Conservation (phyloP, 2,113 vertebrate genomes). For the Oryzias curvinotus region DNA sequence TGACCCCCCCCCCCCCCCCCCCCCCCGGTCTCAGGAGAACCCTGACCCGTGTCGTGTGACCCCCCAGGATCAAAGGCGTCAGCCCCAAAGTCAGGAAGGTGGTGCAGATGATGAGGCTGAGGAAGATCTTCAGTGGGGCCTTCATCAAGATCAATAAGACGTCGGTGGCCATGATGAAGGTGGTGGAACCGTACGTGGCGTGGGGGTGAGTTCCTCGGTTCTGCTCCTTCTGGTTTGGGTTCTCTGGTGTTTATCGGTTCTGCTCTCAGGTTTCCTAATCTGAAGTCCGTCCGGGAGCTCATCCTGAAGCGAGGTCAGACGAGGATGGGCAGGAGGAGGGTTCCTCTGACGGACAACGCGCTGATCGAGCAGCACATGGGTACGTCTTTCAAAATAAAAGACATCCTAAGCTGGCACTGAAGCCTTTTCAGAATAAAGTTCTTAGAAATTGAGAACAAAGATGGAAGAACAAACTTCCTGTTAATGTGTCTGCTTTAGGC, state of each 20-base stretch:
- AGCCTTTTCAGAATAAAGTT: no score
- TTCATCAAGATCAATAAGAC: constrained; percentile 85
- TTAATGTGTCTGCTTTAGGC: no score
- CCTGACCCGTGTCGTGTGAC: not conserved
- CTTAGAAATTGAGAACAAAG: no score
- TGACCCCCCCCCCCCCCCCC: no score
- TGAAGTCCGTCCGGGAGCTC: constrained; percentile 95
- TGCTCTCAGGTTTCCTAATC: constrained; percentile 85
- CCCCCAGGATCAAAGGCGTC: constrained; percentile 84
- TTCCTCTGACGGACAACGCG: constrained; percentile 88
- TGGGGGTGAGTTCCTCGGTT: constrained; percentile 86
- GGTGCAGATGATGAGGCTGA: constrained; percentile 82
- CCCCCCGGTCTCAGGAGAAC: not conserved
- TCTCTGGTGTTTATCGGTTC: not conserved
- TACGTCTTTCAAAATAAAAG: constrained; percentile 46
- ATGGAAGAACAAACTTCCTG: no score
- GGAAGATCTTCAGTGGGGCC: constrained; percentile 85
- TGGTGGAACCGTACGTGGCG: constrained; percentile 89
- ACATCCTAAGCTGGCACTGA: no score
- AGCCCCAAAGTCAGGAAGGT: constrained; percentile 78
- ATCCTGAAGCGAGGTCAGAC: constrained; percentile 91
- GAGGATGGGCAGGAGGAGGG: constrained; percentile 72
- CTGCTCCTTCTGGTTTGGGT: not conserved
- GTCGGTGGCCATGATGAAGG: constrained; percentile 79
- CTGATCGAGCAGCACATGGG: constrained; percentile 89